Evolutionary conservation across 2,113 vertebrate species (phyloP).

Genomic region (Protobothrops mucrosquamatus): DNA sequence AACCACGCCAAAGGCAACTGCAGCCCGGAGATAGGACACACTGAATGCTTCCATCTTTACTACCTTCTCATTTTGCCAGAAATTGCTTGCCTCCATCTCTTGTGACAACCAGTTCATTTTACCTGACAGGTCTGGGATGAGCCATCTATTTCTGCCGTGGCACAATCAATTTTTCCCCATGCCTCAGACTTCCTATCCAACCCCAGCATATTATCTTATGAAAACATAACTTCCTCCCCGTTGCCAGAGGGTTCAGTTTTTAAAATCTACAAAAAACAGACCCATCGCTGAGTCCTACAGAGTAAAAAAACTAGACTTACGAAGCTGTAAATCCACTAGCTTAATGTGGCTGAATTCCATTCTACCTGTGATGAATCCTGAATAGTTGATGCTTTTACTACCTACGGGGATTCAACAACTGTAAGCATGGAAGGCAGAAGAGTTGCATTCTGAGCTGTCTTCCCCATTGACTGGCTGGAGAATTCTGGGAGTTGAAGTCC

Average conservation of each 20-base stretch:
- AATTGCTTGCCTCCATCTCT: neutral
- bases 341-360: neutral
- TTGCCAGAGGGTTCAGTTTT: neutral
- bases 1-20: neutral
- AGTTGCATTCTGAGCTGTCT: neutral
- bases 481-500: neutral
- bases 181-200: neutral
- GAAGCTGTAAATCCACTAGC: neutral
- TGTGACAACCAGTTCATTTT: neutral
- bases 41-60: neutral
- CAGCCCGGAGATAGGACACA: neutral
- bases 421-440: neutral
- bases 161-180: neutral
- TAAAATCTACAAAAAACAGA: neutral
- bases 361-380: neutral
- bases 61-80: neutral
- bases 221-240: conserved; percentile 1
- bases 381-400: too few species aligned
- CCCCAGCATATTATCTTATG: neutral
- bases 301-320: neutral
- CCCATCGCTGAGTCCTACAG: neutral
- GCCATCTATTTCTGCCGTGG: neutral
- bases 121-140: neutral
- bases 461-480: neutral
- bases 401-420: neutral